Evolutionary conservation across 2,113 vertebrate genomes (phyloP), one percentile per base, ranked within the genome.

Genomic region (Oophaga pumilio): DNA sequence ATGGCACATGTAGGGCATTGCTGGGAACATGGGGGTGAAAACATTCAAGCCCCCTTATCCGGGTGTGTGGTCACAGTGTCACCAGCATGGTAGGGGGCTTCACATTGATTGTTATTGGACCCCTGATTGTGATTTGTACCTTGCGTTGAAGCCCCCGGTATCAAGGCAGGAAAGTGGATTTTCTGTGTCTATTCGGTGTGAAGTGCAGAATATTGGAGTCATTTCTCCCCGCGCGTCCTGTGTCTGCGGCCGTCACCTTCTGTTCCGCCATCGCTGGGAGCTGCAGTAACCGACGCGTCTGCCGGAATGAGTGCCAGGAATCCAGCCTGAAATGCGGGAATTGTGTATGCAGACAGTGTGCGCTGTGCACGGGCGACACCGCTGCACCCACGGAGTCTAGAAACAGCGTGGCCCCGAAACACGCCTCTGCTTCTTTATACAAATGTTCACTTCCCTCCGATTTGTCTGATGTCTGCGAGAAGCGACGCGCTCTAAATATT

Each of bases 331-430:
- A 59, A 57, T 59, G 77, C 56, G 13, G 28, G 57, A 62, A 62
- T 81, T 43, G 78, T 81, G 78, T 62, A 43, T 81, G 78, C 78
- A 81, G 62, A 81, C 57, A 81, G 28, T 22, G 78, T 43, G 9
- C 78, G 20, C 56, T 11, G 56, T 22, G 78, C 57, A 5, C 53
- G 24, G 13, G 56, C n/a, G 8, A 52, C 43, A 11, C 4, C 20
- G 13, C 77, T 10, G 56, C 28, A 60, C 77, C 78, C 78, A 81
- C 78, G 28, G 78, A 62, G 43, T 62, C 28, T 81, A 62, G 11
- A 81, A 81, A 81, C 78, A 81, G 57, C 57, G 59, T 28, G 53
- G 20, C 52, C 76, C 18, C 49, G 20, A 20, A 22, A 57, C 28
- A 8, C 78, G 17, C 56, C 1, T 22, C 26, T 60, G 78, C 43